phyloP scores from a whole-genome alignment of 2,888 invertebrate species.

The Netelia inedita region DNA sequence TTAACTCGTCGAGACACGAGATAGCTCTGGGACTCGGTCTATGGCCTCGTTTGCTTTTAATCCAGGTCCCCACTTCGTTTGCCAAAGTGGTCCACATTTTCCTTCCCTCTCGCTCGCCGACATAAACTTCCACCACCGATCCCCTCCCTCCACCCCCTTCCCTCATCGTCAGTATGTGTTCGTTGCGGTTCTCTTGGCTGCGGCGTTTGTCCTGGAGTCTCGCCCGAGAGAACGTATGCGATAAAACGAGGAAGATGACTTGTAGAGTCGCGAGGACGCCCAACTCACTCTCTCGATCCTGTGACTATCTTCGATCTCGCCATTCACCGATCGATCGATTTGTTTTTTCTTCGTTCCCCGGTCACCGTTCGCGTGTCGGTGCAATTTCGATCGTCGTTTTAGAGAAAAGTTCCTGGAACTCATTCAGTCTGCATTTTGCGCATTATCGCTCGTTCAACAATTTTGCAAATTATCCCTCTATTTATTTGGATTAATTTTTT shows the following conservation, averaged over 20 bases:
- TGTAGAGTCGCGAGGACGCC: neutral
- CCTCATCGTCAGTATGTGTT: neutral
- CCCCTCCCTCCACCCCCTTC: neutral
- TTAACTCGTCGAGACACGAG: constrained; percentile 84
- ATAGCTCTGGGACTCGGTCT: constrained; percentile 84
- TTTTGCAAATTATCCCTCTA: too few relatives aligned
- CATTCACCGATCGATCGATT: constrained; percentile 53
- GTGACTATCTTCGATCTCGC: neutral
- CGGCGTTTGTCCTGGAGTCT: constrained; percentile 16
- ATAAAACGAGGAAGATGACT: neutral
- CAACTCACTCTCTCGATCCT: constrained; percentile 55
- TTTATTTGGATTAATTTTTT: too few relatives aligned
- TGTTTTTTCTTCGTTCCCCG: neutral
- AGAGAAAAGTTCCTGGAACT: too few relatives aligned
- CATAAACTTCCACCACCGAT: constrained; percentile 26
- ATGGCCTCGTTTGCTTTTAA: constrained; percentile 85
- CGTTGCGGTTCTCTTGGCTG: constrained; percentile 47
- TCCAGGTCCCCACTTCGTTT: constrained; percentile 84
- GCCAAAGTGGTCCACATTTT: constrained; percentile 83
- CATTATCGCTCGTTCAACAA: too few relatives aligned
- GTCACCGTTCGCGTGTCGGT: neutral
- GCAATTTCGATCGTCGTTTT: too few relatives aligned
- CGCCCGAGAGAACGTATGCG: constrained; percentile 48
- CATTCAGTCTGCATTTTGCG: too few relatives aligned
- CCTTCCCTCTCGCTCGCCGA: constrained; percentile 78